Base-by-base conservation (phyloP, 2,888 invertebrate species). In the Athrips mouffetella region DNA sequence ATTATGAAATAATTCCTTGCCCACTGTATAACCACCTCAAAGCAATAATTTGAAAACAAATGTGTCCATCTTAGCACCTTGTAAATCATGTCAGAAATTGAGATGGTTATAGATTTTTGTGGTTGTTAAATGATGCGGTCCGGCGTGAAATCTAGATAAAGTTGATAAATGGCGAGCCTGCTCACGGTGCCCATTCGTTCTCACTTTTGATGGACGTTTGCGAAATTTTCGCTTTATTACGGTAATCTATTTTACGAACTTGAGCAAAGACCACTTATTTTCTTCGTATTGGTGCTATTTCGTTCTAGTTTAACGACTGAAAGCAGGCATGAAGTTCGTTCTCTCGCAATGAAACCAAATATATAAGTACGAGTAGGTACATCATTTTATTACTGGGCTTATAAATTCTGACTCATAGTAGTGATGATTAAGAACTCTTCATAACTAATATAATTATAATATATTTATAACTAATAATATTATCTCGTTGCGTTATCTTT, bases 111-210 rank as follows among this genome's bases (percentile, higher is more conserved):
- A 73, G 71, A 70, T 72, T 77, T 70, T 75, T 68, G 56, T 61
- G 59, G 55, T 54, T 60, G 57, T 68, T 70, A 74, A 79, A 79
- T 70, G 77, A 76, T 73, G 74, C 69, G 75, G 73, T 70, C 66
- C 71, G 61, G 67, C 62, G 71, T 59, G 65, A 70, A 73, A 79
- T 79, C 78, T 75, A 77, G 79, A 78, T 79, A 79, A 77, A 74
- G 65, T 70, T 79, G 79, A 80, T 80, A 73, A 79, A 80, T 79
- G 78, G 66, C 64, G 65, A 67, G 67, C 62, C 64, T 69, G 65
- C 73, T 72, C 69, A 67, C 63, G 63, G 64, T 70, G 60, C 54
- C 71, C 69, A 73, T 72, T 69, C 67, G 63, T 72, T 70, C 62
- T 58, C 60, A 59, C 58, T 69, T 75, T 70, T 73, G 69, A 74